Percentiles rank a stretch among this genome's conserved stretches.
Conservation (phyloP, 1,140 invertebrate species). For the Camponotus floridanus region DNA sequence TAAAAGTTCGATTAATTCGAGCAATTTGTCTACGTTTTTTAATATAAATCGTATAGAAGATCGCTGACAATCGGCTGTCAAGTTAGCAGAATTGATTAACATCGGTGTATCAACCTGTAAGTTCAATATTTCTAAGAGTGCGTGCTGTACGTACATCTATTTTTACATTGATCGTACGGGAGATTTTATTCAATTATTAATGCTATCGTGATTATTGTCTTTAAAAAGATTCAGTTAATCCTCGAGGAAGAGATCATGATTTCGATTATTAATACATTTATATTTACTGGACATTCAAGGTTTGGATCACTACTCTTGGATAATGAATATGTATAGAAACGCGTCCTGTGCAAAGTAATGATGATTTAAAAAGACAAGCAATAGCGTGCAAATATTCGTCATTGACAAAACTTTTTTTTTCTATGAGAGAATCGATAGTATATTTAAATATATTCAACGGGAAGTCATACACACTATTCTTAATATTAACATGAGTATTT, state of each 20-base stretch:
- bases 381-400: neutral
- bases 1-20: neutral
- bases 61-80: conserved; percentile 11
- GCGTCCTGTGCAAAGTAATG: neutral
- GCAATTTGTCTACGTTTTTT: neutral
- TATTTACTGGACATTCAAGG: neutral
- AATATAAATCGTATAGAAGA: neutral
- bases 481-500: neutral
- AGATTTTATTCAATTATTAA: neutral
- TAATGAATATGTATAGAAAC: conserved; percentile 10
- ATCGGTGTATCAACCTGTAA: neutral
- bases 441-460: neutral
- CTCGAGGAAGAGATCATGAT: no score
- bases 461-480: neutral
- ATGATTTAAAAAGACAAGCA: neutral
- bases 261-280: no score
- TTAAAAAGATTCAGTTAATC: neutral
- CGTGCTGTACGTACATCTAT: neutral
- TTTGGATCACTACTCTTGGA: neutral
- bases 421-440: neutral
- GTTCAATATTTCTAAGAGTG: neutral
- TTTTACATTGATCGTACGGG: neutral
- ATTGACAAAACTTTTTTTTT: neutral
- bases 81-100: conserved; percentile 27
- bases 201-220: neutral